Evolutionary conservation across 2,113 vertebrate genomes (phyloP).

Genomic region (Pseudorhombus dupliciocellatus): DNA sequence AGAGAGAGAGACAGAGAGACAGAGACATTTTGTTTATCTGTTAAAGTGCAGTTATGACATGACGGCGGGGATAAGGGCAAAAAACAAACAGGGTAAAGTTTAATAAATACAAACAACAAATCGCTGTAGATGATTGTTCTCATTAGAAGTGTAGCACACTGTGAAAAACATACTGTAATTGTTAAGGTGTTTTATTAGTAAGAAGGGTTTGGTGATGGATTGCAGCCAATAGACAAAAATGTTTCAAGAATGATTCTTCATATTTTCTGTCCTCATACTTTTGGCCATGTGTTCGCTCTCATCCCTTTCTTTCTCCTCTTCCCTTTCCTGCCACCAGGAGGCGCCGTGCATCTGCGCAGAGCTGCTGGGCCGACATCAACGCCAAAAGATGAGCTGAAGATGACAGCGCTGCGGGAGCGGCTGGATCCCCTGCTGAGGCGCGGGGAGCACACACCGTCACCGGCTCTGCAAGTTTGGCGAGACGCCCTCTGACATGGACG

Average conservation of each 20-base stretch:
- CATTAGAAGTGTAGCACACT: not conserved
- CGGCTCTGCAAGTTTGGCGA: conserved; percentile 86
- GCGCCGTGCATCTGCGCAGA: conserved; percentile 64
- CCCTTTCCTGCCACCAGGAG: conserved; percentile 22
- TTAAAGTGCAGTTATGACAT: too few relatives aligned
- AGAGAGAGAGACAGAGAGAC: too few relatives aligned
- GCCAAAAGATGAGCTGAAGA: conserved; percentile 85
- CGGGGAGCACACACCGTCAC: conserved; percentile 76
- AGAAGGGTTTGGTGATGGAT: not conserved
- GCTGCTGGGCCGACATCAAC: conserved; percentile 77
- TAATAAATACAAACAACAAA: not conserved
- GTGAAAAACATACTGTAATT: not conserved
- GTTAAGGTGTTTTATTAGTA: not conserved
- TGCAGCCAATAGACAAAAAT: too few relatives aligned
- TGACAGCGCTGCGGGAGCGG: conserved; percentile 83
- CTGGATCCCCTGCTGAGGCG: conserved; percentile 77
- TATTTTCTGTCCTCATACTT: not conserved
- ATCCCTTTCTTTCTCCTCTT: not conserved
- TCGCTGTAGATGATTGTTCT: not conserved
- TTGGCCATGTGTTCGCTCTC: not conserved
- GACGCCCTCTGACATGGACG: conserved; percentile 84
- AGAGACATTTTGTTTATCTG: too few relatives aligned
- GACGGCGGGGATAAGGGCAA: too few relatives aligned
- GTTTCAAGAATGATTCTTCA: too few relatives aligned
- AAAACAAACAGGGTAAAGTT: too few relatives aligned